Evolutionary conservation across 1,140 invertebrate genomes (phyloP).

Genomic region (Sycophila sp.): DNA sequence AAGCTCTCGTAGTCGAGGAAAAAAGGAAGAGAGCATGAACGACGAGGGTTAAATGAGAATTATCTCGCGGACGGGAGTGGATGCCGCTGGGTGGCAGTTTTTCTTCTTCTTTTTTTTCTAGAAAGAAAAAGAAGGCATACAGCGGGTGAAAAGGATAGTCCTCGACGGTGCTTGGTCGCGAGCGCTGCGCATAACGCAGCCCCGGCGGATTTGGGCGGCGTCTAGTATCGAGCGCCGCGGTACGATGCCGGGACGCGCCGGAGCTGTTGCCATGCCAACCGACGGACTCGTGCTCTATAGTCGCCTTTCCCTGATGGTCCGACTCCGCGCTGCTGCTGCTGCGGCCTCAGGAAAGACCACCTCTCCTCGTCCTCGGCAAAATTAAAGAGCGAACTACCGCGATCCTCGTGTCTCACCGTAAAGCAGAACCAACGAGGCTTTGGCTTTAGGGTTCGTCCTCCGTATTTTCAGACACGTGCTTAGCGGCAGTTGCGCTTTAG

Average conservation of each 20-base stretch:
- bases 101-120: no score
- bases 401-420: conserved; percentile 27
- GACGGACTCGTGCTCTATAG: conserved; percentile 42
- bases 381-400: conserved; percentile 25
- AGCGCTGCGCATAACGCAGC: conserved; percentile 28
- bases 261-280: conserved; percentile 66
- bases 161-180: no score
- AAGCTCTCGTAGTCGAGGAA: no score
- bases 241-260: conserved; percentile 62
- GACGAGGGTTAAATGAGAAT: no score
- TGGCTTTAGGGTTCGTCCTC: no score
- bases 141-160: not conserved
- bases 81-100: no score
- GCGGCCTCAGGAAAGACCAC: not conserved
- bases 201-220: conserved; percentile 62
- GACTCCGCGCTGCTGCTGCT: conserved; percentile 8
- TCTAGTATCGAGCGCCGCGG: conserved; percentile 65
- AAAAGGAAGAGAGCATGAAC: no score
- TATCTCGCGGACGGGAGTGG: no score
- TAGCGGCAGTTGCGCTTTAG: no score
- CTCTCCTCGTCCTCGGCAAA: not conserved
- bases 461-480: no score
- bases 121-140: not conserved
- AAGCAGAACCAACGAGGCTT: no score
- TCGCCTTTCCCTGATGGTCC: not conserved